These are phyloP conservation scores for Martes flavigula DNA, from an alignment of 2,797 vertebrate species.

Conservation along the genomic window DNA sequence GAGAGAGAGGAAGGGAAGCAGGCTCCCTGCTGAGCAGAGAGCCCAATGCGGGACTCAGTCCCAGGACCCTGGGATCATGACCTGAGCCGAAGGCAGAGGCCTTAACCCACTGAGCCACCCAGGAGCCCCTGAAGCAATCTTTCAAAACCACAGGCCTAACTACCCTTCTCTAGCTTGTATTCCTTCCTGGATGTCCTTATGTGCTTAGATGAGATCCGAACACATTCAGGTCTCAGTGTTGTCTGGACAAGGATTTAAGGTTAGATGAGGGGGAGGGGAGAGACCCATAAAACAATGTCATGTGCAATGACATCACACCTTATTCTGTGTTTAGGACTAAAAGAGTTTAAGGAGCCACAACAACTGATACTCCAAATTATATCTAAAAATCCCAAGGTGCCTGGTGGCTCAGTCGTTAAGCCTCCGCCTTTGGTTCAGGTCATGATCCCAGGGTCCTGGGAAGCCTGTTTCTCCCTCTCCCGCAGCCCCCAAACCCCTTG, in stretches of 20 bases:
- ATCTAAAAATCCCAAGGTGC: neutral
- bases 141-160: neutral
- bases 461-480: too few species aligned
- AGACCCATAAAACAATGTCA: neutral
- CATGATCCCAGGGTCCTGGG: too few species aligned
- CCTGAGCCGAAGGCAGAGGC: too few species aligned
- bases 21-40: too few species aligned
- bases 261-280: fast-evolving
- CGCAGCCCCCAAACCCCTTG: too few species aligned
- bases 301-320: neutral
- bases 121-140: neutral
- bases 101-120: too few species aligned
- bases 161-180: neutral
- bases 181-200: neutral
- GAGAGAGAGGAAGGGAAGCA: too few species aligned
- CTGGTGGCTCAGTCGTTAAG: too few species aligned
- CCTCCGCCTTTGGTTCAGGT: too few species aligned
- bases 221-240: neutral
- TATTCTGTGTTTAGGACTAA: neutral
- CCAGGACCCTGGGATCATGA: too few species aligned
- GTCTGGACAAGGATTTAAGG: neutral
- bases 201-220: neutral
- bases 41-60: too few species aligned
- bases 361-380: neutral
- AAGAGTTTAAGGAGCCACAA: neutral